Conservation (phyloP, 2,797 vertebrate genomes). For the Poecilia velifera region DNA sequence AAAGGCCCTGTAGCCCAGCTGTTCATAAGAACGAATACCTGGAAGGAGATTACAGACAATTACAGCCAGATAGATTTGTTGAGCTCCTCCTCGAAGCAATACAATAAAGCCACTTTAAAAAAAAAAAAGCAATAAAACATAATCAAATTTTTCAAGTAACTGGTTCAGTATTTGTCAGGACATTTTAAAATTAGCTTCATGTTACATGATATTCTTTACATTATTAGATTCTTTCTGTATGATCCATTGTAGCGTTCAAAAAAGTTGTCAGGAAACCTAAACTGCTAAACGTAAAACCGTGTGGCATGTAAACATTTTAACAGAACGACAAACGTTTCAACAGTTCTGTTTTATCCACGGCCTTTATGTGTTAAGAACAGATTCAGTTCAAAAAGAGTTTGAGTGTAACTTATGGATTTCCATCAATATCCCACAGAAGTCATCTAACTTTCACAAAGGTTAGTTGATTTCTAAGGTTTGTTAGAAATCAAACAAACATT, state of each 20-base stretch:
- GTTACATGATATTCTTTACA: not conserved
- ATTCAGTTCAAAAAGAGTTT: not conserved
- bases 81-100: conserved; percentile 6
- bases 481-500: too few species aligned
- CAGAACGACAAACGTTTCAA: not conserved
- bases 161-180: conserved; percentile 12
- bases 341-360: not conserved
- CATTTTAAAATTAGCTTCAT: not conserved
- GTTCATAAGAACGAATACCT: conserved; percentile 96
- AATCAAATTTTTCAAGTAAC: not conserved
- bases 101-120: not conserved
- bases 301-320: not conserved
- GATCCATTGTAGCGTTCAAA: not conserved
- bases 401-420: not conserved
- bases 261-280: conserved; percentile 11
- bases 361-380: not conserved
- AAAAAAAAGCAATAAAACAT: not conserved
- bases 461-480: too few species aligned
- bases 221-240: not conserved
- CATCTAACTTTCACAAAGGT: not conserved
- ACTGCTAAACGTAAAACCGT: conserved; percentile 2
- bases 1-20: conserved; percentile 92
- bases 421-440: not conserved
- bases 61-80: conserved; percentile 13
- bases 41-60: conserved; percentile 43